These are phyloP conservation scores for Pangasius krempfi DNA, from an alignment of 2,797 vertebrate genomes.

Conservation along the genomic window DNA sequence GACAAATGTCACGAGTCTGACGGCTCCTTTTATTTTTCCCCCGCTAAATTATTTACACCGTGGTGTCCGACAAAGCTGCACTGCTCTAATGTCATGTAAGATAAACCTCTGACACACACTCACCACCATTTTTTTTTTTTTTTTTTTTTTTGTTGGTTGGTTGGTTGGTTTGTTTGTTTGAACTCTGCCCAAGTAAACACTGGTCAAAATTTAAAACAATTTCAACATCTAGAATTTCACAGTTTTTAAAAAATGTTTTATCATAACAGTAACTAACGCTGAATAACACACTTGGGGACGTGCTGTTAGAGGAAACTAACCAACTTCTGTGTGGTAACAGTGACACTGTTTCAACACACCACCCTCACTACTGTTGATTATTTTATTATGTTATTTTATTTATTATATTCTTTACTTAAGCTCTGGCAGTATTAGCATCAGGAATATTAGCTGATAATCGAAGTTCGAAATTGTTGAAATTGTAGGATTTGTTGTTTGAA, in stretches of 20 bases:
- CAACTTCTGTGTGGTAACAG: no score
- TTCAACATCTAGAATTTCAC: conserved; percentile 3
- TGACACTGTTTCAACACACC: no score
- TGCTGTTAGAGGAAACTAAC: neutral
- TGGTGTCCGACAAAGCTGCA: conserved; percentile 83
- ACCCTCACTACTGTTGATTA: no score
- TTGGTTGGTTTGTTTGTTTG: conserved; percentile 7
- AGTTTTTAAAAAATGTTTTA: no score
- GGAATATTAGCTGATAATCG: no score
- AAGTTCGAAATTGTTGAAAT: no score
- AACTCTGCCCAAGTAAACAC: conserved; percentile 71
- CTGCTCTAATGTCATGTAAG: conserved; percentile 77
- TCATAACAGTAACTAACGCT: neutral
- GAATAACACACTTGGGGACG: neutral
- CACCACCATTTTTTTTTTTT: conserved; percentile 42
- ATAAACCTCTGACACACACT: conserved; percentile 76
- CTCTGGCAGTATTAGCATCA: no score
- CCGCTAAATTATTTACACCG: conserved; percentile 79
- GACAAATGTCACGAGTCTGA: conserved; percentile 74
- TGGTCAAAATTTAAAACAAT: conserved; percentile 64
- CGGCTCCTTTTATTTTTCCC: conserved; percentile 62
- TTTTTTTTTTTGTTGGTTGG: neutral
- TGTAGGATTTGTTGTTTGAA: no score
- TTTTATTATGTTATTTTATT: no score
- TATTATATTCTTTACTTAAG: no score